phyloP scores from a whole-genome alignment of 1,140 invertebrate genomes.

The Temnothorax nylanderi region DNA sequence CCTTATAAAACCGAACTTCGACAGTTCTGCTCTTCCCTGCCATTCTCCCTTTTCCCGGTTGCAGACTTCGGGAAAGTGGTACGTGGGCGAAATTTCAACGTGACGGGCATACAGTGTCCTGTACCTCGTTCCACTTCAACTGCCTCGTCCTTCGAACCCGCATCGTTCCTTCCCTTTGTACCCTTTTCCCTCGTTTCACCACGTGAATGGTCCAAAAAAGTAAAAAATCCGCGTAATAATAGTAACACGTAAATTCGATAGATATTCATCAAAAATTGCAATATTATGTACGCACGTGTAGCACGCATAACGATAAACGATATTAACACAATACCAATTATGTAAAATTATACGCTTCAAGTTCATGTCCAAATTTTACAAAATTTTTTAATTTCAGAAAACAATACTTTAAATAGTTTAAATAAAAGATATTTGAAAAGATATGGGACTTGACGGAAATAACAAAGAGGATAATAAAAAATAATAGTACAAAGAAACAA shows the following conservation, averaged over 20 bases:
- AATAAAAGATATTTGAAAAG: not conserved
- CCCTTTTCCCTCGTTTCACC: not conserved
- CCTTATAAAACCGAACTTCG: slow-evolving; percentile 76
- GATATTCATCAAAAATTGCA: not conserved
- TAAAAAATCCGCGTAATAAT: not conserved
- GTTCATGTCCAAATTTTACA: not conserved
- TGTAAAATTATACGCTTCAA: not conserved
- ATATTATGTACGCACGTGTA: not conserved
- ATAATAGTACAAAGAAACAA: not conserved
- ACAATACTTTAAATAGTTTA: slow-evolving; percentile 7
- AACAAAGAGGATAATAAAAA: slow-evolving; percentile 3
- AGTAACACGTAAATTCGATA: slow-evolving; percentile 11
- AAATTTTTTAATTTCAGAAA: not conserved
- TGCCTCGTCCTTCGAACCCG: slow-evolving; percentile 7
- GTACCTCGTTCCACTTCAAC: slow-evolving; percentile 11
- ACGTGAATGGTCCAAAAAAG: not conserved
- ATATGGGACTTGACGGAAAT: not conserved
- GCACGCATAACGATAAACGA: not conserved
- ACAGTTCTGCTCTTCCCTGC: slow-evolving; percentile 70
- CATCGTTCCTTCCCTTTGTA: slow-evolving; percentile 27
- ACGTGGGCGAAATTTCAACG: slow-evolving; percentile 76
- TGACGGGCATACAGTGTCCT: slow-evolving; percentile 73
- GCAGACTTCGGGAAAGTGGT: slow-evolving; percentile 76
- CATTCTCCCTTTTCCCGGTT: slow-evolving; percentile 69
- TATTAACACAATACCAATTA: not conserved